A percentile compares a stretch with the other conserved stretches of the same genome.
Evolutionary conservation across 2,888 invertebrate genomes (phyloP).

Genomic region (Steinernema scapterisci): DNA sequence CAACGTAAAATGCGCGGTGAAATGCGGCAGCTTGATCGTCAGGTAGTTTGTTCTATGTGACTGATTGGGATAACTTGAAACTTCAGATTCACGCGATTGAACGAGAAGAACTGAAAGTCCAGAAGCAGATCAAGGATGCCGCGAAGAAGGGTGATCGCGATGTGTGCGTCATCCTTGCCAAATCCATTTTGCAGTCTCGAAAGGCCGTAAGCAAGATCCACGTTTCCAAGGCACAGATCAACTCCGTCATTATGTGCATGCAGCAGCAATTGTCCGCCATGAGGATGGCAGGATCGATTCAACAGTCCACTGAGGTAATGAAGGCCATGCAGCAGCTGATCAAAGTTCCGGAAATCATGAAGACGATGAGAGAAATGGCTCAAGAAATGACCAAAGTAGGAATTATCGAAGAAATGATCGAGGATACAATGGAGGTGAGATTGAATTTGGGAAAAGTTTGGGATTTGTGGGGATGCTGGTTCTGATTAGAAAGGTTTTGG

Average conservation of each 20-base stretch:
- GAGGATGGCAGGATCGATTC: conserved; percentile 72
- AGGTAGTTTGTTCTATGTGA: background rate
- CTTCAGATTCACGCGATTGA: conserved; percentile 89
- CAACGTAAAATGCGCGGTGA: conserved; percentile 91
- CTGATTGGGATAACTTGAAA: conserved; percentile 34
- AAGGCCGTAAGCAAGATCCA: conserved; percentile 84
- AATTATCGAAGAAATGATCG: conserved; percentile 97
- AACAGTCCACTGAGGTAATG: conserved; percentile 98
- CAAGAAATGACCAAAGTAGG: conserved; percentile 98
- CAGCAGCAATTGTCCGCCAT: conserved; percentile 96
- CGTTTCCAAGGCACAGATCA: conserved; percentile 93
- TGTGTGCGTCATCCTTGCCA: conserved; percentile 76
- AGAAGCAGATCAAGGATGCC: conserved; percentile 88
- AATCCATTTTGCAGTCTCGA: conserved; percentile 70
- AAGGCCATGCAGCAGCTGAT: conserved; percentile 88
- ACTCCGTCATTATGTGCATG: conserved; percentile 95
- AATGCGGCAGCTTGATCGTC: conserved; percentile 69
- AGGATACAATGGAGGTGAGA: conserved; percentile 85
- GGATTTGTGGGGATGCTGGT: no score
- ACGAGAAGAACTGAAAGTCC: conserved; percentile 89
- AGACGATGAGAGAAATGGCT: conserved; percentile 94
- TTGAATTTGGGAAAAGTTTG: no score
- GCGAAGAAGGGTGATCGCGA: conserved; percentile 92
- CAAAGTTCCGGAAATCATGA: conserved; percentile 85
- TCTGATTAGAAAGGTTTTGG: no score